Evolutionary conservation across 1,140 invertebrate genomes (phyloP), one percentile per base, ranked within the genome.

Genomic region (Lordiphosa collinella): DNA sequence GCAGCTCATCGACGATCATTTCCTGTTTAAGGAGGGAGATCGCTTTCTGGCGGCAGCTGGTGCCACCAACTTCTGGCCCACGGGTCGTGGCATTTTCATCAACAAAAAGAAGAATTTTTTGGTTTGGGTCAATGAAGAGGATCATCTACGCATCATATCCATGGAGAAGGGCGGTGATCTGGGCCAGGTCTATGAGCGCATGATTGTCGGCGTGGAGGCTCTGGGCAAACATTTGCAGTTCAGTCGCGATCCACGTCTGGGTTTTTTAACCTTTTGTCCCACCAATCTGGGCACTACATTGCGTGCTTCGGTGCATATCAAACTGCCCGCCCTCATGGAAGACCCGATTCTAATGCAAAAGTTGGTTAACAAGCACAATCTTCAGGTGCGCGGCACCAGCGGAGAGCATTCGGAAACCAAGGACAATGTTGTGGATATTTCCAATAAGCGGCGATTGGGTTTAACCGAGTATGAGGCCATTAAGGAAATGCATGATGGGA

Each of bases 121-220:
- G 62, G 95, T 98, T 25, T 99, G 98, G 98, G 94, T 95, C 90
- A 99, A 99, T 89, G 97, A 99, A 89, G 98, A 99, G 90, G 98
- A 98, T 91, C 98, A 99, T 89, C 91, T 99, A 52, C 94, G 97
- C 71, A 93, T 99, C 78, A 99, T 99, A 88, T 98, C 97, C 57
- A 99, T 99, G 97, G 96, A 99, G 89, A 95, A 94, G 93, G 97
- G 97, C 65, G 97, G 97, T 75, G 96, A 99, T 90, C 91, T 99
- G 71, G 94, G 94, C 70, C 91, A 93, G 89, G 95, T 98, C 1
- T 98, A 97, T 90, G 93, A 94, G 80, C 93, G 97, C 84, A 91
- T 99, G 56, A 95, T 98, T 44, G 93, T 92, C 5, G 97, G 95
- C 52, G 95, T 98, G 37, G 96, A 97, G 72, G 94, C 96, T 48